phyloP scores from a whole-genome alignment of 2,797 vertebrate genomes.

The Neosilurus hyrtlii region DNA sequence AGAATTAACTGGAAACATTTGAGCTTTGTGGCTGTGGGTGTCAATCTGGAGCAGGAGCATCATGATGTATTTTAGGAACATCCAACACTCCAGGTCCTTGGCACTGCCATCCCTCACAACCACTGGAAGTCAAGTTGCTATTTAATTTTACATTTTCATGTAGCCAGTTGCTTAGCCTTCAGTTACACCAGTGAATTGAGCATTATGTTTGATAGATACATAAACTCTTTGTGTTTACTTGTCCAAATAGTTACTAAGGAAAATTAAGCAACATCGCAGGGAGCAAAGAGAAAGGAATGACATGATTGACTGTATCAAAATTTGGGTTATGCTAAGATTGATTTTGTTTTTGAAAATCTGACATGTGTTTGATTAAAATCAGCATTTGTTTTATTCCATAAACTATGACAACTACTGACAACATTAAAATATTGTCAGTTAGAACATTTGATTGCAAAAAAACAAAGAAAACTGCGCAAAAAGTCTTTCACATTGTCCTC shows the following conservation, averaged over 20 bases:
- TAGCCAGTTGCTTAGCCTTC: not conserved
- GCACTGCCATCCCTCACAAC: not conserved
- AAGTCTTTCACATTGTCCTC: no score
- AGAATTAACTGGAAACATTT: conserved; percentile 7
- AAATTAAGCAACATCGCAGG: not conserved
- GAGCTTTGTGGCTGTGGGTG: not conserved
- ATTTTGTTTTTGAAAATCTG: no score
- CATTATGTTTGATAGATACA: not conserved
- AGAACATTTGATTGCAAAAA: no score
- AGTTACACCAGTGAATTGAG: not conserved
- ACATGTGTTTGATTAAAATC: no score
- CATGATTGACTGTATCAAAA: no score
- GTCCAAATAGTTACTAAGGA: not conserved
- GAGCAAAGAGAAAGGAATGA: not conserved
- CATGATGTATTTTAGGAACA: conserved; percentile 5
- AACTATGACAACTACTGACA: no score
- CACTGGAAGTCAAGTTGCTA: not conserved
- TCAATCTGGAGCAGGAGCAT: not conserved
- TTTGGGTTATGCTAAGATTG: no score
- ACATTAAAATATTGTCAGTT: no score
- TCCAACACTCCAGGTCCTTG: not conserved
- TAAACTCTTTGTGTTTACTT: not conserved
- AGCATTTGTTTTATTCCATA: no score
- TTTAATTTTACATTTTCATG: not conserved
- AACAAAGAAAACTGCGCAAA: no score